These are phyloP conservation scores for Decapterus maruadsi DNA, from an alignment of 2,797 vertebrate genomes.

Conservation along the genomic window DNA sequence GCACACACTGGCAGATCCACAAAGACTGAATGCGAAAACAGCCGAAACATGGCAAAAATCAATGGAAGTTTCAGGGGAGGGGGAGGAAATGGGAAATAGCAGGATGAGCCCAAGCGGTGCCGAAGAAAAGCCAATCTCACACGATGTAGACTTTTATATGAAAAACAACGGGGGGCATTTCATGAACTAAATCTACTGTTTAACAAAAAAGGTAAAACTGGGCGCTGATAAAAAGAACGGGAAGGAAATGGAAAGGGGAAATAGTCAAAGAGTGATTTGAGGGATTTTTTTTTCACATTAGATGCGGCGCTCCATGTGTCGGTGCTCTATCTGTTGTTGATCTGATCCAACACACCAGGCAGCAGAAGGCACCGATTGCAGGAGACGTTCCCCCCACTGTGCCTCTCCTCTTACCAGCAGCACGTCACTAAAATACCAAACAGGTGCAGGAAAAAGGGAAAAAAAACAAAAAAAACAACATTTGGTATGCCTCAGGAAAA, in stretches of 20 bases:
- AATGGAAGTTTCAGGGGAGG: not conserved
- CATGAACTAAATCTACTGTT: not conserved
- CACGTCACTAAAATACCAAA: constrained; percentile 12
- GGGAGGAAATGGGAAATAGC: constrained; percentile 2
- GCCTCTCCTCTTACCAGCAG: not conserved
- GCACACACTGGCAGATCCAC: constrained; percentile 13
- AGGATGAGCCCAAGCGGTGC: not conserved
- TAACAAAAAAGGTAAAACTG: not conserved
- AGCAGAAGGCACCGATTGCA: not conserved
- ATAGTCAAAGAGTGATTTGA: not conserved
- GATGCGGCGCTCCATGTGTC: not conserved
- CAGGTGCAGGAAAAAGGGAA: constrained; percentile 3
- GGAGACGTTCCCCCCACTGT: not conserved
- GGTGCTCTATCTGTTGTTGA: not conserved
- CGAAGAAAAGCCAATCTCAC: not conserved
- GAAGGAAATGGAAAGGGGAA: not conserved
- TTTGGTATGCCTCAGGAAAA: not conserved
- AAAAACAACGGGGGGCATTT: not conserved
- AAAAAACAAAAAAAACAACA: not conserved
- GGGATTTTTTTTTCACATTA: not conserved
- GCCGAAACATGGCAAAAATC: constrained; percentile 2
- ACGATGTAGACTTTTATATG: not conserved
- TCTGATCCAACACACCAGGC: not conserved
- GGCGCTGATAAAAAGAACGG: not conserved
- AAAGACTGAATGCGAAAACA: constrained; percentile 21